Evolutionary conservation across 2,113 vertebrate species (phyloP).

Genomic region (Grammomys dolichurus): DNA sequence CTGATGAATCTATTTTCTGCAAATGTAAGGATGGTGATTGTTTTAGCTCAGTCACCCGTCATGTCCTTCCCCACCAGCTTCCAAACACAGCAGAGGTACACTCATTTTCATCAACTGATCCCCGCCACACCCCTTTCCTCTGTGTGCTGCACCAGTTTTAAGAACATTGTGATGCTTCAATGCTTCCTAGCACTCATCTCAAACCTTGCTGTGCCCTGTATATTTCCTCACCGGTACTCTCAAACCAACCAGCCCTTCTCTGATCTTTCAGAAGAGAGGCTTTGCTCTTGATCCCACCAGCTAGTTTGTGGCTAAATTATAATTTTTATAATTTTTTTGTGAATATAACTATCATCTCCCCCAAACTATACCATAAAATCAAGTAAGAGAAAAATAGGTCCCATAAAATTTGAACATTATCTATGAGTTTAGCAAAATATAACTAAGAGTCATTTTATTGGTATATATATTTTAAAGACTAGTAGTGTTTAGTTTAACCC

Average conservation of each 20-base stretch:
- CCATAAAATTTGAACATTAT: conserved; percentile 6
- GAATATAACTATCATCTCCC: neutral
- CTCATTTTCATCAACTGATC: neutral
- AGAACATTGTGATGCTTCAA: neutral
- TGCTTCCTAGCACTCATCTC: neutral
- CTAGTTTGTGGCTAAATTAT: neutral
- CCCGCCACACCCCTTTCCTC: neutral
- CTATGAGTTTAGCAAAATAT: neutral
- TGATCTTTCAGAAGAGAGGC: neutral
- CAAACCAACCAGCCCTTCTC: neutral
- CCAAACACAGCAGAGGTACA: neutral
- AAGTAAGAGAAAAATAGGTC: neutral
- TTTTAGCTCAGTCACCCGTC: neutral
- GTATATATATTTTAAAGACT: neutral
- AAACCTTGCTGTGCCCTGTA: neutral
- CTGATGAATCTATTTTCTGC: conserved; percentile 1
- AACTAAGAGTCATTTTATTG: neutral
- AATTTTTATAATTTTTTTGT: neutral
- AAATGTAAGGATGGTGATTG: neutral
- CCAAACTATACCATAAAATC: conserved; percentile 10
- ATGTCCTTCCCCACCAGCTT: neutral
- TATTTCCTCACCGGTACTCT: neutral
- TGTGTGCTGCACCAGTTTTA: neutral
- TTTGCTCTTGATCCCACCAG: neutral
- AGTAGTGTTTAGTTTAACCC: neutral